These are phyloP conservation scores for Hoplostethus mediterraneus DNA, from an alignment of 2,797 vertebrate species.

Conservation along the genomic window DNA sequence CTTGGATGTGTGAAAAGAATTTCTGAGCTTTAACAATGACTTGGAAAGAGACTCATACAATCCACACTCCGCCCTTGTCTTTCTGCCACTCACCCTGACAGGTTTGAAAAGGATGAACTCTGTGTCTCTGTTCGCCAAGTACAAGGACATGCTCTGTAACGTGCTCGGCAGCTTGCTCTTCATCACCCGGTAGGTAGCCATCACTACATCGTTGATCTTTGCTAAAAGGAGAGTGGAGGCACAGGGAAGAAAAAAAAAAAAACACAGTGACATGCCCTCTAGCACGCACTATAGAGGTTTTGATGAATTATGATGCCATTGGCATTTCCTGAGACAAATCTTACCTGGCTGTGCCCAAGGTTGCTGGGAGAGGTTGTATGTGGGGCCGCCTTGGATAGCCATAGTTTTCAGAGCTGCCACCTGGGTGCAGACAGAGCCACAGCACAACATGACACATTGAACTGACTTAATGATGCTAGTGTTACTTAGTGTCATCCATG, in stretches of 20 bases:
- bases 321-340: constrained; percentile 63
- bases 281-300: constrained; percentile 49
- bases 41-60: constrained; percentile 31
- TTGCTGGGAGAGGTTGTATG: constrained; percentile 93
- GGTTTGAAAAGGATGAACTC: constrained; percentile 99
- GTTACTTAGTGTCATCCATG: constrained; percentile 2
- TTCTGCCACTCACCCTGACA: constrained; percentile 90
- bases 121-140: constrained; percentile 97
- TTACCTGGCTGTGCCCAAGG: constrained; percentile 98
- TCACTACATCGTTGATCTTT: constrained; percentile 95
- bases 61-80: constrained; percentile 29
- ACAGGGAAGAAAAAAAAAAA: constrained; percentile 27
- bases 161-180: constrained; percentile 95
- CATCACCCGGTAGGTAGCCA: constrained; percentile 92
- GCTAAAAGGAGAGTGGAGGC: constrained; percentile 83
- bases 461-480: constrained; percentile 18
- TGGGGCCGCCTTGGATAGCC: constrained; percentile 95
- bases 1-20: constrained; percentile 26
- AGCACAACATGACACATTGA: constrained; percentile 28
- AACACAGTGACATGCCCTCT: constrained; percentile 66
- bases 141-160: constrained; percentile 96
- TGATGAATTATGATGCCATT: constrained; percentile 65
- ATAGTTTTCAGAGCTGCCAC: constrained; percentile 94
- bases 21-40: constrained; percentile 49
- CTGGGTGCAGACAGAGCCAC: constrained; percentile 75